Evolutionary conservation across 30 jellyfish, hydroid and myxozoan genomes (phyloP), one percentile per base, ranked within the genome.

Genomic region (Cassiopea andromeda): DNA sequence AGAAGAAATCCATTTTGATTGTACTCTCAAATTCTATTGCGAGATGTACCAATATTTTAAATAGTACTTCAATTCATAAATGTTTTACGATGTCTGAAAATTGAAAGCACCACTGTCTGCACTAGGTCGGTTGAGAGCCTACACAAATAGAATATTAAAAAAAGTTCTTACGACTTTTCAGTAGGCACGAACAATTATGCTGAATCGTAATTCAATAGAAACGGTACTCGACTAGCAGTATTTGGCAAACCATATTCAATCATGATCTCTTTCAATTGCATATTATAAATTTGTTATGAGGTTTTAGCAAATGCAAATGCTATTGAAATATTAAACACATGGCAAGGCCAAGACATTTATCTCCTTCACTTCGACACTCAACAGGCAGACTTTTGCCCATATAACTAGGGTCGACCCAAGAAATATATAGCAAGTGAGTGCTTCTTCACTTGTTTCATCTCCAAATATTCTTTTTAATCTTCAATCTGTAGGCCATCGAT

Each of bases 11-110:
- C 81, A 73, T 6, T 54, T 59, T 60, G 93, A 85, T 85, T 60
- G 59, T 14, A 82, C 7, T 18, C 75, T 50, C 78, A 49, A 85
- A 82, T 54, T 75, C 93, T 75, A 73, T 75, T 85, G 93, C 90
- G 48, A 66, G 77, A 9, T 18, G 84, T n/a, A 79, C 85, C 77
- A 87, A 77, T 54, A 78, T 69, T 64, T 47, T 50, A 75, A 85
- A 85, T 49, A 54, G 17, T 27, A 19, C 49, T 68, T 48, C 93
- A 47, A 75, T 44, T 85, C 77, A 85, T 74, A 58, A 85, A 59
- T 85, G 1, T 64, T 74, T 76, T 46, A 74, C 73, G 87, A 76
- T 82, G 72, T 61, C 87, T 72, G 57, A 27, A 57, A 45, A 85
- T 19, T 43, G 76, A 72, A 84, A 44, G 7, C n/a, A 43, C 60